Base-by-base conservation (phyloP, 2,888 invertebrate genomes). In the Mythimna impura region DNA sequence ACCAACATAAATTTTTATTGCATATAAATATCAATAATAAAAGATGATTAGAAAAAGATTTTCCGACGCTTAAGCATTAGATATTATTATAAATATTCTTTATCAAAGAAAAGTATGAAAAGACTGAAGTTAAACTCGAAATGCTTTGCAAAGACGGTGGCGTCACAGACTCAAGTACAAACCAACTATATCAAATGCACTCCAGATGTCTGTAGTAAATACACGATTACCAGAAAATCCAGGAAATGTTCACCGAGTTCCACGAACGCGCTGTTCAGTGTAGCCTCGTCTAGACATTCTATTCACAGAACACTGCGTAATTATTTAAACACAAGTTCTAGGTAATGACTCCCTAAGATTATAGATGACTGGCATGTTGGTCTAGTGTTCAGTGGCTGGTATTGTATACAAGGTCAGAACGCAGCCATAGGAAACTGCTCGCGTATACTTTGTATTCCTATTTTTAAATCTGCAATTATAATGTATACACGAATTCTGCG, bases 81-180 rank as follows among this genome's bases (percentile, higher is more conserved):
- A 25, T 1, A 2, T 25, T 25, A 25, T 25, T 30, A 30, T 30
- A 30, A 2, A 3, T 3, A 30, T 30, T 30, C 30, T 30, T 30
- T 17, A 22, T 40, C 79, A 71, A 65, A 65, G n/a, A 40, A 78
- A 71, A 62, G n/a, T 63, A 70, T 55, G 52, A 43, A 62, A 62
- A 64, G 10, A 62, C 58, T 58, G 14, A 54, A 47, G 36, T 71
- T 60, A 64, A 54, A 54, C 58, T 64, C 50, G 50, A 71, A 78
- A 65, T 22, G 12, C 47, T 71, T 64, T 50, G 36, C 36, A 40
- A 55, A 40, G 25, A 34, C 43, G 34, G 7, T 63, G 22, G 22
- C 17, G 30, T 43, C 12, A 8, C 14, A 9, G 25, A 4, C 1
- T 25, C 10, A 50, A 25, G 57, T 63, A 71, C 20, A 77, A 47